Conservation (phyloP, 2,113 vertebrate species). For the Toxostoma redivivum region DNA sequence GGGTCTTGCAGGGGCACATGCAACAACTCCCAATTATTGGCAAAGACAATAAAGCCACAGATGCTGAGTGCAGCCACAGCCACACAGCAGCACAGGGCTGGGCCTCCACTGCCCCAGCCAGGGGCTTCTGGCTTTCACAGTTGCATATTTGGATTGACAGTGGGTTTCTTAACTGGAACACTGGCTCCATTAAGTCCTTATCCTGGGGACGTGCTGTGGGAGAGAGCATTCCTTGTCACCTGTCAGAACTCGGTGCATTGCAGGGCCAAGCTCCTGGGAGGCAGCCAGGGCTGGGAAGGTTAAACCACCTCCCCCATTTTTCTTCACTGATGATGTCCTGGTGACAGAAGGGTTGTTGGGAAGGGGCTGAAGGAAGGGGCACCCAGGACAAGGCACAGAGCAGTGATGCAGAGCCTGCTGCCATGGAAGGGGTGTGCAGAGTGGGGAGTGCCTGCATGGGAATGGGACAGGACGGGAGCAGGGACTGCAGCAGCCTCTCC, state of each 20-base stretch:
- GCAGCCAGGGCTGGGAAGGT: not conserved
- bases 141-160: not conserved
- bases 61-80: not conserved
- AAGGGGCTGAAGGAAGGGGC: not conserved
- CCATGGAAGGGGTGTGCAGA: not conserved
- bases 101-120: not conserved
- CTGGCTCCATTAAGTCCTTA: not conserved
- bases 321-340: not conserved
- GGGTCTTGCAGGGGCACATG: constrained; percentile 5
- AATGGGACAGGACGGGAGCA: not conserved
- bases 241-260: not conserved
- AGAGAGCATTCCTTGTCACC: not conserved
- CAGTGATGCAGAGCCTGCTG: not conserved
- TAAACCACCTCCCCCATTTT: not conserved
- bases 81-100: not conserved
- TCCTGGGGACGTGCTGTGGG: fast-evolving
- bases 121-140: constrained; percentile 6
- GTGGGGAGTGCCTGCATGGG: fast-evolving
- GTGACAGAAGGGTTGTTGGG: not conserved
- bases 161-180: not conserved
- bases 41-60: not conserved
- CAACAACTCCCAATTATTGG: not conserved
- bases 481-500: not conserved
- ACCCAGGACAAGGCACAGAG: not conserved
- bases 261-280: not conserved